Base-by-base conservation (phyloP, 2,797 vertebrate species). In the Apogon talboti region DNA sequence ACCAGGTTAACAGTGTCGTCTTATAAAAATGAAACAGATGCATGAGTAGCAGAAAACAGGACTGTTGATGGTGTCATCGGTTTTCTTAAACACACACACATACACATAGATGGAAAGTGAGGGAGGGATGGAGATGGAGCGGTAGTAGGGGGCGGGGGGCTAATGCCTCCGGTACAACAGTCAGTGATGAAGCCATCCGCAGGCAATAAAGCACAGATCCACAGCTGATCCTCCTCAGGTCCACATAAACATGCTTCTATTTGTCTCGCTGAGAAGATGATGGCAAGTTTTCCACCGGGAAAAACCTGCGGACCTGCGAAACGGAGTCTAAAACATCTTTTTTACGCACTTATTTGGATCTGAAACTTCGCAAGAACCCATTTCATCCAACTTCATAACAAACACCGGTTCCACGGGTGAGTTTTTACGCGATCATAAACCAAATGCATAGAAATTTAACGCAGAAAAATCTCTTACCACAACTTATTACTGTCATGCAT, bases 171-270 rank as follows among this genome's bases (percentile, higher is more conserved):
- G 70, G 44, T 54, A 35, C 76, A 40, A 59, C 63, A 76, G 79
- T 52, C 78, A 4, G 56, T 21, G 81, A 71, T 62, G 77, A 70
- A 81, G 44, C 64, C 40, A 57, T 81, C 59, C 70, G 72, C 66
- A 63, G 77, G 58, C 67, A 48, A 60, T 82, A 37, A 19, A 59
- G 38, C 42, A 1, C 66, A 46, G 71, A 69, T 35, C 47, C 45
- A 35, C 65, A 37, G 4, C 54, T 37, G 59, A 63, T 49, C 61
- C 49, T 68, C 11, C 11, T 42, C 50, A 2, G 9, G 6, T 28
- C 2, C n/a, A 16, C 33, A 0, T 13, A 11, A 30, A 12, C 51
- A 38, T 19, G 11, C 18, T 3, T 3, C 7, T 1, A 1, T 53
- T 43, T n/a, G 16, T 40, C 15, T 5, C 4, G 13, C 3, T 14